Base-by-base conservation (phyloP, 2,797 vertebrate species). In the Scolopax rusticola region DNA sequence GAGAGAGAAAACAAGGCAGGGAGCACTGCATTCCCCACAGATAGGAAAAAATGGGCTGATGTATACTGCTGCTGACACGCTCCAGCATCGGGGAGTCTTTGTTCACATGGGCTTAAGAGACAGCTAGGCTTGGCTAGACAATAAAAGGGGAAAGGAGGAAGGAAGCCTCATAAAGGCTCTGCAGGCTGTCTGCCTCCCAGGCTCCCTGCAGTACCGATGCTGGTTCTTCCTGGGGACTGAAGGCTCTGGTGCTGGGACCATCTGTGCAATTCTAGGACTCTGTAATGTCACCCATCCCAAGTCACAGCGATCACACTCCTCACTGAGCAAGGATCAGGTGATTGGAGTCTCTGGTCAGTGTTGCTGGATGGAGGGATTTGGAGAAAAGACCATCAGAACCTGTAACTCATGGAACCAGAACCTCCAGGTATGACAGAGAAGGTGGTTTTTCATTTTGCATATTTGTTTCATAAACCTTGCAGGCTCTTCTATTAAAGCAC, bases 1-100 rank as follows among this genome's bases (percentile, higher is more conserved):
- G 8, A 71, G 89, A 57, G 38, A 74, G 65, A 45, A 87, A 69
- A 83, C 71, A 85, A 90, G 90, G 71, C 61, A 74, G 71, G 77
- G 71, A 27, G 63, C 5, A 2, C 61, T 57, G 80, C 48, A 10
- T 67, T 94, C 90, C 87, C 82, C 43, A 32, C 76, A 54, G 47
- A 50, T 32, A 50, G 43, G 24, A 12, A 43, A 47, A 69, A 70
- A 50, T 7, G 63, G 50, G 19, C 78, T 59, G 79, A 21, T 36
- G 71, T 7, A 12, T 15, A 24, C 82, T 40, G 43, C 17, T 92
- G 81, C 40, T 88, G 94, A 48, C 50, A 24, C 0, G 2, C 24
- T 89, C n/a, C 14, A 47, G 47, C 61, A 75, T 67, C 41, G 36
- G 12, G 19, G 38, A 54, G 51, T n/a, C 76, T 91, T 56, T 63